Conservation (phyloP, 2,797 vertebrate genomes). For the Sebastes elongatus region DNA sequence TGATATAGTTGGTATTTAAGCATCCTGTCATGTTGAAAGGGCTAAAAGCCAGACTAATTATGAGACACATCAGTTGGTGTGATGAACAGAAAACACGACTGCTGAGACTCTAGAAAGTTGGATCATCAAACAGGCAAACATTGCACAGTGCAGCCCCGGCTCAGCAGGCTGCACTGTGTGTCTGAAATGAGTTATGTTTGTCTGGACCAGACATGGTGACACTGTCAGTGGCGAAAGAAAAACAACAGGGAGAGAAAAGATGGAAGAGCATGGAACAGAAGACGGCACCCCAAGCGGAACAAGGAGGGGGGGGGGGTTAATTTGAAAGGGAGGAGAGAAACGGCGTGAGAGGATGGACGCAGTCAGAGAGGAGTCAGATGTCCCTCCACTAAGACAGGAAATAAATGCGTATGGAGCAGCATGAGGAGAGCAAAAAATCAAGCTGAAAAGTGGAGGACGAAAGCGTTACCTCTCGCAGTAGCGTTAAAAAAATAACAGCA, state of each 20-base stretch:
- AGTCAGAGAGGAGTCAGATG: slow-evolving; percentile 9
- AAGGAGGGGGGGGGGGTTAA: not conserved
- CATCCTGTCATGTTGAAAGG: not conserved
- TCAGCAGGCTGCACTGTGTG: slow-evolving; percentile 38
- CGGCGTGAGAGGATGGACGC: not conserved
- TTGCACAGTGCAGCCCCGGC: not conserved
- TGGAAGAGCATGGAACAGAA: not conserved
- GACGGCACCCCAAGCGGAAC: not conserved
- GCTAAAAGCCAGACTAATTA: not conserved
- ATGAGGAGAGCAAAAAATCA: not conserved
- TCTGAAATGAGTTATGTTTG: slow-evolving; percentile 13
- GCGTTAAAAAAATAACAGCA: not conserved
- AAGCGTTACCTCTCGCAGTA: not conserved
- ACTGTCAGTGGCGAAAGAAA: slow-evolving; percentile 4
- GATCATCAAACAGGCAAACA: slow-evolving; percentile 15
- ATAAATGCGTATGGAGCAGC: slow-evolving; percentile 3
- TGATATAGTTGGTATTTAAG: not conserved
- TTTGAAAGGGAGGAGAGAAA: slow-evolving; percentile 1
- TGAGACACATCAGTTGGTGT: not conserved
- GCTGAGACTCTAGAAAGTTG: slow-evolving; percentile 11
- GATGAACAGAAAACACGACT: not conserved
- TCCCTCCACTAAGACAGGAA: not conserved
- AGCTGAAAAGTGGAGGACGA: not conserved
- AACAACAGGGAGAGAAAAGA: not conserved
- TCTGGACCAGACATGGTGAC: slow-evolving; percentile 11